Percentiles rank a stretch among this genome's conserved stretches.
phyloP scores from a whole-genome alignment of 2,113 vertebrate genomes.

The Narcine bancroftii region DNA sequence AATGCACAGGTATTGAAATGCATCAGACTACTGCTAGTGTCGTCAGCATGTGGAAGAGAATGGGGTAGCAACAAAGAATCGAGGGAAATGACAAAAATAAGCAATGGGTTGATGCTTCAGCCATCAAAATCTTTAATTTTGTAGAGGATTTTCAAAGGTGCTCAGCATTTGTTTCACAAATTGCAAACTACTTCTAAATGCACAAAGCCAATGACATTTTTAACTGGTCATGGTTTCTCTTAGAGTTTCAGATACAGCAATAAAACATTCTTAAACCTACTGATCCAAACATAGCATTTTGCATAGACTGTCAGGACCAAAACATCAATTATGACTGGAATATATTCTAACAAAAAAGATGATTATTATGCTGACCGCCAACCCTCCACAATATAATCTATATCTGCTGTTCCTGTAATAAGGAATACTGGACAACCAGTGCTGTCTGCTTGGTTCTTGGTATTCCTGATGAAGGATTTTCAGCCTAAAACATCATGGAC shows the following conservation, averaged over 20 bases:
- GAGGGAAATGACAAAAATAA: background rate
- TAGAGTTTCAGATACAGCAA: background rate
- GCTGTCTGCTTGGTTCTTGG: too few species aligned
- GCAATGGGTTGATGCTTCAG: background rate
- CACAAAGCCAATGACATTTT: background rate
- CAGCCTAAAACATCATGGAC: too few species aligned
- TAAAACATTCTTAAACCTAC: background rate
- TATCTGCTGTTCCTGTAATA: background rate
- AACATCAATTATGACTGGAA: background rate
- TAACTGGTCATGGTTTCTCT: background rate
- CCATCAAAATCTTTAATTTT: background rate
- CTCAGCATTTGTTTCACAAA: background rate
- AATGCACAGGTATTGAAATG: background rate
- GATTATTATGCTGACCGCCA: background rate
- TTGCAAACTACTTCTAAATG: background rate
- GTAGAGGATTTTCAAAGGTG: background rate
- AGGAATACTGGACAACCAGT: too few species aligned
- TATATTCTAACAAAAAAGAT: background rate
- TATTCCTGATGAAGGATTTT: too few species aligned
- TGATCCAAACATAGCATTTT: background rate
- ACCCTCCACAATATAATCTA: background rate
- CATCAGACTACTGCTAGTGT: background rate
- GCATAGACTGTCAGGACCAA: background rate
- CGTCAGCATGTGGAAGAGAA: background rate
- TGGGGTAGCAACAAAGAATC: background rate